A percentile compares a stretch with the other conserved stretches of the same genome.
phyloP scores from a whole-genome alignment of 2,888 invertebrate species.

The Caenorhabditis parvicauda region DNA sequence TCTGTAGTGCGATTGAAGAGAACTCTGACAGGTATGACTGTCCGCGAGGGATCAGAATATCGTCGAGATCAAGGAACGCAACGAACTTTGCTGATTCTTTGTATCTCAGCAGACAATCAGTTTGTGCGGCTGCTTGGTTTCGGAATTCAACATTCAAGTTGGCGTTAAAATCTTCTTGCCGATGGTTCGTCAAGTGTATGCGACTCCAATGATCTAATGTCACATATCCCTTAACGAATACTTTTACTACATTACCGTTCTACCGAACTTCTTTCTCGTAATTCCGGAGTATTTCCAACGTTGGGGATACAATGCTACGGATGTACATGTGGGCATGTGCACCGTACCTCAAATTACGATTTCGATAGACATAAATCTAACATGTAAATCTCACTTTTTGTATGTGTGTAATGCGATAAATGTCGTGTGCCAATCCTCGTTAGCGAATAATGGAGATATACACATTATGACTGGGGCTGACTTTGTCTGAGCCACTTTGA shows the following conservation, averaged over 20 bases:
- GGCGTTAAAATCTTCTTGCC: conserved; percentile 32
- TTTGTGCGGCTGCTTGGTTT: conserved; percentile 38
- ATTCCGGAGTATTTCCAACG: conserved; percentile 25
- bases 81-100: conserved; percentile 27
- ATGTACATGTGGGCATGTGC: conserved; percentile 34
- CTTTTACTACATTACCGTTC: background rate
- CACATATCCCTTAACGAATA: conserved; percentile 18
- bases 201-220: conserved; percentile 31
- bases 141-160: conserved; percentile 42
- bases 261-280: conserved; percentile 20
- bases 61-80: conserved; percentile 26
- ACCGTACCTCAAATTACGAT: conserved; percentile 17
- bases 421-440: conserved; percentile 36
- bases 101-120: conserved; percentile 36
- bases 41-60: conserved; percentile 23
- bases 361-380: background rate
- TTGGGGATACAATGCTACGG: conserved; percentile 35
- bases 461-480: conserved; percentile 33
- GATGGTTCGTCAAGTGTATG: conserved; percentile 19
- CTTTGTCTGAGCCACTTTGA: conserved; percentile 8
- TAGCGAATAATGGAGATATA: conserved; percentile 36
- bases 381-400: conserved; percentile 7
- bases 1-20: conserved; percentile 5
- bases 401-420: conserved; percentile 33
- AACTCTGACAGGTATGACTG: conserved; percentile 21